phyloP scores from a whole-genome alignment of 1,140 invertebrate genomes.

The Drosophila pruinosa region DNA sequence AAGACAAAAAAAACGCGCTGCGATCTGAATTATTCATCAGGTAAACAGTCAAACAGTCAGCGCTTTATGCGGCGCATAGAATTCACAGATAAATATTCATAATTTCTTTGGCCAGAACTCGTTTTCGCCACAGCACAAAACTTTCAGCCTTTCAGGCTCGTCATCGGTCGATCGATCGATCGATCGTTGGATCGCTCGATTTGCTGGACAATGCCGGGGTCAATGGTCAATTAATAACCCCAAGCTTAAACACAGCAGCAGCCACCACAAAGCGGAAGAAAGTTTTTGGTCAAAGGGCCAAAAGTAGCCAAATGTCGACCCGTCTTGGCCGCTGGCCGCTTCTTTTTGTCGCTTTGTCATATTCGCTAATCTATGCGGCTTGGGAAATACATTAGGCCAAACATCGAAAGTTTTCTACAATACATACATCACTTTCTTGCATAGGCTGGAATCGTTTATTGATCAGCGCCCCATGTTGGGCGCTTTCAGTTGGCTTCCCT shows the following conservation, averaged over 20 bases:
- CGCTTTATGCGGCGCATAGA: not conserved
- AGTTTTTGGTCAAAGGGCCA: slow-evolving; percentile 39
- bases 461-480: not conserved
- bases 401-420: slow-evolving; percentile 29
- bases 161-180: slow-evolving; percentile 15
- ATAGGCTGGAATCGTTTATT: not conserved
- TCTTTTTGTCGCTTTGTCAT: not conserved
- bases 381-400: slow-evolving; percentile 5
- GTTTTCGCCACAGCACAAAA: slow-evolving; percentile 39
- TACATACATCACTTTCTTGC: not conserved
- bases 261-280: slow-evolving; percentile 37
- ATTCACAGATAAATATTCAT: slow-evolving; percentile 25
- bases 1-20: not conserved
- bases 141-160: slow-evolving; percentile 12
- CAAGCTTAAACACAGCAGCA: not conserved
- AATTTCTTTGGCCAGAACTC: slow-evolving; percentile 39
- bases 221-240: slow-evolving; percentile 50
- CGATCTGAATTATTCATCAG: slow-evolving; percentile 71
- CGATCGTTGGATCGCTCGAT: not conserved
- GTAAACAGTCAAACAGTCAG: not conserved
- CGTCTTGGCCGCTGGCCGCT: not conserved
- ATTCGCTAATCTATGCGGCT: not conserved
- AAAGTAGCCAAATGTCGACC: slow-evolving; percentile 7
- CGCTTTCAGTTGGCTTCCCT: no score
- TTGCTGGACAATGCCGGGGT: slow-evolving; percentile 15